Base-by-base conservation (phyloP, 2,797 vertebrate genomes). In the Denticeps clupeoides region DNA sequence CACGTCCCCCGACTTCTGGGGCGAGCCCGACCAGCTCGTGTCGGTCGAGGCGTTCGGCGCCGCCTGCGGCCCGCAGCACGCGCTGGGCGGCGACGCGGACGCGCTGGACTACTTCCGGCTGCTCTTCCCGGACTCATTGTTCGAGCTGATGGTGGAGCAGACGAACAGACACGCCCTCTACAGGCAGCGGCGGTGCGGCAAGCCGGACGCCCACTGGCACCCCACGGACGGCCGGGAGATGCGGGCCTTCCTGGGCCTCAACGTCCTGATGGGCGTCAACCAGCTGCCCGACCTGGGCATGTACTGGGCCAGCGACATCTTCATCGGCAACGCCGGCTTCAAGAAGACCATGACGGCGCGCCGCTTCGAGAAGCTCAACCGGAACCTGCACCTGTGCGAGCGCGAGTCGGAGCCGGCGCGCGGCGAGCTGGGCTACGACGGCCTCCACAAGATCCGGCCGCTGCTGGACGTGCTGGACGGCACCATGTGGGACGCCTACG, bases 131-230 rank as follows among this genome's bases (percentile, higher is more conserved):
- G 83, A 87, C 78, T 83, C 82, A 69, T 80, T 88, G 73, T 87
- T 87, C 78, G 82, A 87, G 82, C 84, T 85, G 81, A 87, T 88
- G 79, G 84, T 86, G 66, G 82, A 86, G 82, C 85, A 88, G 84
- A 88, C 86, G 81, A 88, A 88, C 77, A 86, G 81, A 71, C 85
- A 88, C 80, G 86, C 86, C 80, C 76, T 83, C 77, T 87, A 86
- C 67, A 83, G 86, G 78, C 84, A 87, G 55, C 82, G 80, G 72
- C 81, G 75, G 72, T 81, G 80, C 19, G 84, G 84, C 35, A 83
- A 85, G 53, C 73, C 79, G 62, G 86, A 88, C 72, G 69, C 84
- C 55, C 79, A 82, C 72, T 88, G 86, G 86, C 82, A 85, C 70
- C 84, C 85, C 37, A 88, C 85, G 59, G 82, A 85, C 71, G 68